Base-by-base conservation (phyloP, 2,888 invertebrate species). In the Himalopsyche kuldschensis region DNA sequence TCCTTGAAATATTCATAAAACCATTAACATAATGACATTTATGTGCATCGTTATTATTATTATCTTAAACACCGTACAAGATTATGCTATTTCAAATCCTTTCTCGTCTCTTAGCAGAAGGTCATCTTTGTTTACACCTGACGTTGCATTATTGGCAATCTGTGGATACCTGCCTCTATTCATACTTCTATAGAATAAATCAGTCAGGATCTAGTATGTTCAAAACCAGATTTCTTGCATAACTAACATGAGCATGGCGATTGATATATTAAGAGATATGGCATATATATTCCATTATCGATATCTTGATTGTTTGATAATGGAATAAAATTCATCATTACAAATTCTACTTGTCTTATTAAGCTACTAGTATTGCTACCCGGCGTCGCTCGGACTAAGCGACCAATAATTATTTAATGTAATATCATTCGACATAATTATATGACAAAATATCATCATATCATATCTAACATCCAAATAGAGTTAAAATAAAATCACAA, bases 121-220 rank as follows among this genome's bases (percentile, higher is more conserved):
- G 79, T 79, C 79, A 79, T 47, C 79, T 79, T 79, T 79, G 79
- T 79, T 79, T 79, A 79, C 47, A 48, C 69, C 69, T 69, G 69
- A 69, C 69, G 69, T 69, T 69, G 69, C 69, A 69, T 30, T 30
- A 69, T 69, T 69, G 69, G 69, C 69, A 69, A 69, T 69, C 20
- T 15, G 11, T 69, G 11, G 55, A 24, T 69, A 69, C 27, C 30
- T 69, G 27, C 15, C 30, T 69, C 15, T 69, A 15, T 69, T 30
- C 69, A 69, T 69, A 69, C 69, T 69, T 69, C 11, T 11, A 69
- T 69, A 30, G 69, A 69, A 69, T 69, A 69, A 69, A 69, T 69
- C 69, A 69, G 69, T 69, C 69, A 30, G 69, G 69, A 69, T 69
- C 30, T 27, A 15, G 69, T 69, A 11, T 69, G 30, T 69, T 69